Percentiles rank a stretch among this genome's conserved stretches.
Conservation (phyloP, 1,140 invertebrate species). For the Eurosta solidaginis region DNA sequence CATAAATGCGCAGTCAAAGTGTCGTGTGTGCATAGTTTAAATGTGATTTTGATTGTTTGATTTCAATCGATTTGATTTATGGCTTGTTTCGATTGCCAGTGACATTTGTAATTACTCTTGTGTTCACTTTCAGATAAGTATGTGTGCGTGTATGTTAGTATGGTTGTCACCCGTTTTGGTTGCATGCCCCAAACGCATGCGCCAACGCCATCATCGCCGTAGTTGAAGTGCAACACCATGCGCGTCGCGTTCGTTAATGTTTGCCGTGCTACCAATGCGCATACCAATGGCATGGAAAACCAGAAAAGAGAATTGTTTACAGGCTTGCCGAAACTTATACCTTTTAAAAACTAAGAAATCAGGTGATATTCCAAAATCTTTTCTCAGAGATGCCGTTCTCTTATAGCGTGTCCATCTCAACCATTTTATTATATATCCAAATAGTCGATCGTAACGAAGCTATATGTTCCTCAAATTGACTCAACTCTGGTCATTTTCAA, state of each 20-base stretch:
- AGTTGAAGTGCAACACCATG: conserved; percentile 12
- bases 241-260: background rate
- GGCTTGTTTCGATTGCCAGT: conserved; percentile 54
- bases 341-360: too few species aligned
- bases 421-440: too few species aligned
- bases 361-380: too few species aligned
- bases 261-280: background rate
- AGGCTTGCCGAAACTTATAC: too few species aligned
- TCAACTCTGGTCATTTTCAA: too few species aligned
- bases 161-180: conserved; percentile 7
- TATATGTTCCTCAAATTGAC: too few species aligned
- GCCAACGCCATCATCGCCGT: background rate
- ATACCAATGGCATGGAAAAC: background rate
- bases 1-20: conserved; percentile 24
- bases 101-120: conserved; percentile 60
- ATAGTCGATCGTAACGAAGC: too few species aligned
- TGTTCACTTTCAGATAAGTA: conserved; percentile 30
- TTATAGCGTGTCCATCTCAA: too few species aligned
- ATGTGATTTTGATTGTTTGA: conserved; percentile 50
- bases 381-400: too few species aligned
- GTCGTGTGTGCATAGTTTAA: conserved; percentile 43
- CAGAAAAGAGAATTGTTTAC: too few species aligned
- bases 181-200: background rate
- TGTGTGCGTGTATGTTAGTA: background rate
- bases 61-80: conserved; percentile 54